Evolutionary conservation across 2,113 vertebrate species (phyloP), one percentile per base, ranked within the genome.

Genomic region (Terrapene triunguis): DNA sequence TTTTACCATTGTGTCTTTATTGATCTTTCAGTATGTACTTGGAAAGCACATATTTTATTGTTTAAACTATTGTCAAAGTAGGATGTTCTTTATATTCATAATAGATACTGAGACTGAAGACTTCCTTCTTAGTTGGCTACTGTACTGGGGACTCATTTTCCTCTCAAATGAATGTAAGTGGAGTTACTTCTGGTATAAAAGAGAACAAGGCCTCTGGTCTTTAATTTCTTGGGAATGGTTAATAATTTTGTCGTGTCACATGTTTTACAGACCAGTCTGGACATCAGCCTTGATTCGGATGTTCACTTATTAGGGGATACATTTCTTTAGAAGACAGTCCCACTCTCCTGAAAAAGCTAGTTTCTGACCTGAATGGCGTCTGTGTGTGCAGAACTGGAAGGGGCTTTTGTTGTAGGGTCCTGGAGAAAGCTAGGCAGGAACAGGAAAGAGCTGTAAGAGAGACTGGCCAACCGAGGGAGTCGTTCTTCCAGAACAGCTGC

Each of bases 241-340:
- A 24, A 4, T 6, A 2, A 76, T 6, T 9, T 74, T 13, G 13
- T 8, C 16, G 25, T 6, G 1, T 50, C 12, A 12, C 38, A 1
- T 8, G 3, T 1, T 35, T 2, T 10, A 8, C 4, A 21, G n/a
- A 21, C 5, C 35, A 72, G n/a, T 72, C n/a, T 72, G 65, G n/a
- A 38, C 25, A 78, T 78, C 6, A 8, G 83, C 29, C 10, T 35
- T 9, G 47, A 19, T 79, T n/a, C 7, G 3, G 44, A 32, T 0
- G 1, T 2, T 47, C 1, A 4, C 14, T 24, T 1, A 0, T 0
- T 27, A 51, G 32, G 44, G 25, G n/a, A 21, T 1, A 2, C 1
- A 32, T 29, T 42, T 59, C 51, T 44, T 9, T 6, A 27, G 32
- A 54, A 35, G 21, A 5, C 0, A 2, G 10, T 21, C 11, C 32